These are phyloP conservation scores for Oostethus manadensis DNA, from an alignment of 2,113 vertebrate genomes.

Conservation along the genomic window DNA sequence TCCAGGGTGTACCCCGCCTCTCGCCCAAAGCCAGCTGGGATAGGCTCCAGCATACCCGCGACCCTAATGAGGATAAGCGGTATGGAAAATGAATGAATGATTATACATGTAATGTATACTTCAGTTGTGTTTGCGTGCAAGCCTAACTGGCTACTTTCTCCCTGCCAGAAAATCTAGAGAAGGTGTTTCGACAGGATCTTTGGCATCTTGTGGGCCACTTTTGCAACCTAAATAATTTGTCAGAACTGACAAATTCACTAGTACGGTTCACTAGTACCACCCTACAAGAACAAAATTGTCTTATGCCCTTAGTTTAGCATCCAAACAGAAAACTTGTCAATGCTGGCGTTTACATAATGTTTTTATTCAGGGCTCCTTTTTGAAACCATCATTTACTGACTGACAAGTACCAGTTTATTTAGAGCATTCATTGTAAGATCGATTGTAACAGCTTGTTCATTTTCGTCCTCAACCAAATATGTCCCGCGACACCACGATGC, in stretches of 20 bases:
- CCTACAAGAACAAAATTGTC: no score
- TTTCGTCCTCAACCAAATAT: conserved; percentile 4
- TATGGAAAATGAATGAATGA: no score
- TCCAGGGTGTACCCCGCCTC: no score
- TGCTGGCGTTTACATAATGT: conserved; percentile 63
- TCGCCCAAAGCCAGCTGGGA: no score
- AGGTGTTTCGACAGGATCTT: neutral
- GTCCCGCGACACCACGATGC: conserved; percentile 19
- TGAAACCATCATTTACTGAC: conserved; percentile 19
- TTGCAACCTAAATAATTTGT: no score
- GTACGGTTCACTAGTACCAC: no score
- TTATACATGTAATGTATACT: conserved; percentile 54
- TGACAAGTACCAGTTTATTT: conserved; percentile 13
- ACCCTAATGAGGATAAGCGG: no score
- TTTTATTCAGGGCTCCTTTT: conserved; percentile 31
- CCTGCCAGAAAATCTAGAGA: conserved; percentile 4
- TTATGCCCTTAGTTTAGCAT: neutral
- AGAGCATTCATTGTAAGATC: conserved; percentile 22
- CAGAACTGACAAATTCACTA: no score
- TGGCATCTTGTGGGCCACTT: no score
- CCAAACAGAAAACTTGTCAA: conserved; percentile 7
- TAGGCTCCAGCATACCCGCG: no score
- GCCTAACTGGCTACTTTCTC: conserved; percentile 10
- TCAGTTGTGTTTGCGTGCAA: conserved; percentile 20
- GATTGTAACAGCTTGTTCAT: conserved; percentile 46